Evolutionary conservation across 92 coral and sea anemone species (phyloP).

Genomic region (Epizoanthus illoricatus): DNA sequence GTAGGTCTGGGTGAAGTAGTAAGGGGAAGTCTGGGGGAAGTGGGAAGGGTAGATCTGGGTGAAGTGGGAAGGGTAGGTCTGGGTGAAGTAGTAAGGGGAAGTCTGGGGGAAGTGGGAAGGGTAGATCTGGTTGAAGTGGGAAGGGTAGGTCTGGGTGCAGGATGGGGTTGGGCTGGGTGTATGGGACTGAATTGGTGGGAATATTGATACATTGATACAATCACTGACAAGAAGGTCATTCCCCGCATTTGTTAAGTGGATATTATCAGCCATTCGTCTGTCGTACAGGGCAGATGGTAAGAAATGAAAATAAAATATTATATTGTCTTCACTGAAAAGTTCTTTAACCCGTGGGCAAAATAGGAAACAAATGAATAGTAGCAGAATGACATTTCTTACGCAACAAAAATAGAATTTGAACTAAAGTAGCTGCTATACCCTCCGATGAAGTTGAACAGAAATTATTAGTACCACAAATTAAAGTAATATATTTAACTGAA

Average conservation of each 20-base stretch:
- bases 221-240: too few species aligned
- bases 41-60: too few species aligned
- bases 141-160: not conserved
- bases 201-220: too few species aligned
- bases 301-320: not conserved
- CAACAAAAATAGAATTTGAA: not conserved
- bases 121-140: too few species aligned
- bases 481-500: not conserved
- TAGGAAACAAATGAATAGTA: not conserved
- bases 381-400: not conserved
- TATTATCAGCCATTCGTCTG: too few species aligned
- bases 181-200: not conserved
- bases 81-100: too few species aligned
- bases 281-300: not conserved
- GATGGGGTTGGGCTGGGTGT: too few species aligned
- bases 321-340: not conserved
- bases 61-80: too few species aligned
- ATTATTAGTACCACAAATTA: slow-evolving; percentile 1
- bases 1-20: too few species aligned
- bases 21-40: too few species aligned
- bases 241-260: too few species aligned
- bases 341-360: not conserved
- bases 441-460: not conserved
- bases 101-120: too few species aligned
- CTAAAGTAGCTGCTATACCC: not conserved